Evolutionary conservation across 64 coral and sea anemone species (phyloP).

Genomic region (Porites lutea): DNA sequence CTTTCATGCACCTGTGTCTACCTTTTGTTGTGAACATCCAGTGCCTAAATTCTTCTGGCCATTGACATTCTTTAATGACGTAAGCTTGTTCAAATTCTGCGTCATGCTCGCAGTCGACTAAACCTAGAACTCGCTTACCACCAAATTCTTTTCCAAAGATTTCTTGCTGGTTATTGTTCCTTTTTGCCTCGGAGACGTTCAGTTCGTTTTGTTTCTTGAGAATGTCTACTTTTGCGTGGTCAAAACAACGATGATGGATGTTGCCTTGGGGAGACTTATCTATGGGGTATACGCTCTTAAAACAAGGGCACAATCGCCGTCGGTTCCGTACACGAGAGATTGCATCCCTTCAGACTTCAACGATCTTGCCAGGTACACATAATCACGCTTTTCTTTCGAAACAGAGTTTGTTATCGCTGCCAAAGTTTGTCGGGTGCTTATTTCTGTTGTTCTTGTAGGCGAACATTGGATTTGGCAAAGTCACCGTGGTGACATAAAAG

Average conservation of each 20-base stretch:
- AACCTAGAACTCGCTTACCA: not conserved
- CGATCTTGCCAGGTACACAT: conserved; percentile 35
- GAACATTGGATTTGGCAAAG: conserved; percentile 73
- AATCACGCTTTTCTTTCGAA: conserved; percentile 39
- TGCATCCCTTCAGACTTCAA: conserved; percentile 3
- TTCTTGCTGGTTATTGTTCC: not conserved
- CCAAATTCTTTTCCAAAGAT: conserved; percentile 13
- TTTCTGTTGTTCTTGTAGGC: conserved; percentile 41
- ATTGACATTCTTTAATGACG: not conserved
- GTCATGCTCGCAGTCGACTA: conserved; percentile 32
- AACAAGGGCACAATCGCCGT: conserved; percentile 67
- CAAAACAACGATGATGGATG: conserved; percentile 69
- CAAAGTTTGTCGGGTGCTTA: conserved; percentile 65
- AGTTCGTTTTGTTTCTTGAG: not conserved
- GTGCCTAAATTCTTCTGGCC: conserved; percentile 55
- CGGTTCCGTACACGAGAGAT: conserved; percentile 43
- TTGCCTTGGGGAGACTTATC: not conserved
- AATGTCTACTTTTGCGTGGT: conserved; percentile 41
- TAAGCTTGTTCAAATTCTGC: not conserved
- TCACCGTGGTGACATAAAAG: conserved; percentile 48
- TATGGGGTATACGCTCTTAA: conserved; percentile 45
- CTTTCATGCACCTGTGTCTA: not conserved
- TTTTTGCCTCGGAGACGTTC: not conserved
- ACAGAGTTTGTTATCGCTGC: conserved; percentile 52
- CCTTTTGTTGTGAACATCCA: conserved; percentile 54